Base-by-base conservation (phyloP, 2,888 invertebrate genomes). In the Agrotis puta region DNA sequence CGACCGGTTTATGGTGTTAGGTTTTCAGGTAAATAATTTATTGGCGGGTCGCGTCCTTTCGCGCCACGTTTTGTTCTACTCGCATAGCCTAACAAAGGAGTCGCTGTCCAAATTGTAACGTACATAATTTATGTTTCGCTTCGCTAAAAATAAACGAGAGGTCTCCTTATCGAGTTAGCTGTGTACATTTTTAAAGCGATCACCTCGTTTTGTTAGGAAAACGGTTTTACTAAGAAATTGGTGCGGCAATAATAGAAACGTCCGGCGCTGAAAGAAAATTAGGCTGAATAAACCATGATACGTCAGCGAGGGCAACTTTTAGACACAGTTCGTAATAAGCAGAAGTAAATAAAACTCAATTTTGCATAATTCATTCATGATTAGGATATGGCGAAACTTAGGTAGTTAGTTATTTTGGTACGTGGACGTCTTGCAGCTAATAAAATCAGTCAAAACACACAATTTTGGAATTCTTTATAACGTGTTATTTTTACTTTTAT, bases 1-100 rank as follows among this genome's bases (percentile, higher is more conserved):
- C 66, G 70, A 77, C 64, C 87, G 73, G 82, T 85, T 86, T 86
- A 85, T 81, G 87, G 85, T 85, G 85, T 85, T 83, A 85, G 85
- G 83, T 81, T 77, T 74, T 59, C 75, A 85, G 85, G 83, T 85
- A 86, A 85, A 86, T 85, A 85, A 85, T 85, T 86, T 85, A 85
- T 86, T 53, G 87, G 78, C 43, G 81, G 84, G 83, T 67, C 74
- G 65, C 70, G 82, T 86, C 85, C 85, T 86, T 80, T 75, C 69
- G 78, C 81, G 61, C 69, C 66, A 22, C 83, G 68, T 80, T 70
- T 65, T 77, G 74, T 82, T 77, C 79, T 70, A 71, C 39, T 39
- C 39, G 11, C 11, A 39, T 68, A 43, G 67, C 53, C 65, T 78
- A 77, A 72, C 85, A 79, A 82, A 79, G 70, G 78, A 78, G 72